Percentiles rank a stretch among this genome's conserved stretches.
phyloP scores from a whole-genome alignment of 2,797 vertebrate species.

The Tragelaphus eurycerus region DNA sequence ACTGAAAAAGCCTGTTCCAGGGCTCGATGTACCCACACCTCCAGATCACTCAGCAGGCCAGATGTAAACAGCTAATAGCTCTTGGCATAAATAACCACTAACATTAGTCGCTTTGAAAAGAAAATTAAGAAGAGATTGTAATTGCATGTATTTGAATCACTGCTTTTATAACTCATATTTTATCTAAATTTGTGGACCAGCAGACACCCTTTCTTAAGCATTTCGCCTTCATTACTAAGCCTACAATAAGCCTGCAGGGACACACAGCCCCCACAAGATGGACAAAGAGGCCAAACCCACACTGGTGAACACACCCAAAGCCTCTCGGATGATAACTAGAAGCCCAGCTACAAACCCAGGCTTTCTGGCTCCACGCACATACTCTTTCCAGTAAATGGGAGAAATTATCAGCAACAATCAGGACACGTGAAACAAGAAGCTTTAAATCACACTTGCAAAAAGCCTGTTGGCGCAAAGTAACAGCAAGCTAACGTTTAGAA shows the following conservation, averaged over 20 bases:
- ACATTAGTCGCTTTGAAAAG: neutral
- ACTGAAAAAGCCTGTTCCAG: neutral
- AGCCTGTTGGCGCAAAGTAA: neutral
- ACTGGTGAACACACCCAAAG: neutral
- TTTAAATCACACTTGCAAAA: constrained; percentile 9
- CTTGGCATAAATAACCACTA: constrained; percentile 36
- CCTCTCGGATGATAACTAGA: neutral
- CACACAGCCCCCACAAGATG: neutral
- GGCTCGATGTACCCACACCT: neutral
- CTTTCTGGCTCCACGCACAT: neutral
- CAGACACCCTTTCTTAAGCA: neutral
- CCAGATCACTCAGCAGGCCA: neutral
- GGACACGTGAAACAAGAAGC: neutral
- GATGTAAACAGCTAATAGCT: neutral
- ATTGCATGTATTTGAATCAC: constrained; percentile 1
- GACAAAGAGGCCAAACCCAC: neutral
- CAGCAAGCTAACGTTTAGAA: neutral
- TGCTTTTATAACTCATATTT: constrained; percentile 8
- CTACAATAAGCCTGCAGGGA: neutral
- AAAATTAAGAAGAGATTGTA: constrained; percentile 9
- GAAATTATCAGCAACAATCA: neutral
- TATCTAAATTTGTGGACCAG: constrained; percentile 21
- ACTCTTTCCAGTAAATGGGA: neutral
- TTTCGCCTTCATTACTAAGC: neutral
- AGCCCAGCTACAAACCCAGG: neutral